phyloP scores from a whole-genome alignment of 2,797 vertebrate species.

The Microctenopoma steveboyesi region DNA sequence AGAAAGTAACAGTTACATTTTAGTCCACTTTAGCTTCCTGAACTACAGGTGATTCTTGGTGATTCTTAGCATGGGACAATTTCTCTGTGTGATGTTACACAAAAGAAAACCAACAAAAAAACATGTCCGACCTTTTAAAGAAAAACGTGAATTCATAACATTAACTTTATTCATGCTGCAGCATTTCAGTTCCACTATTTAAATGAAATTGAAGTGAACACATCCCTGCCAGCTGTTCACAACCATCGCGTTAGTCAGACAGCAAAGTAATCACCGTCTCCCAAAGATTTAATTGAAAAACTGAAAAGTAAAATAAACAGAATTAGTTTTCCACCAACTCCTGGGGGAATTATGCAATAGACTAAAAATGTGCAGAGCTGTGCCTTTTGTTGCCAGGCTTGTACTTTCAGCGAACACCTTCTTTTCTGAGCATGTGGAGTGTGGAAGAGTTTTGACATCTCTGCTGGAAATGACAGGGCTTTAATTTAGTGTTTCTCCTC shows the following conservation, averaged over 20 bases:
- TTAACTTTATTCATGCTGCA: not conserved
- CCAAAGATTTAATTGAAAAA: slow-evolving; percentile 54
- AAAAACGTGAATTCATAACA: not conserved
- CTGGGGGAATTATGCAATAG: slow-evolving; percentile 38
- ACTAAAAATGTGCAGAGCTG: slow-evolving; percentile 39
- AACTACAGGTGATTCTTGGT: slow-evolving; percentile 38
- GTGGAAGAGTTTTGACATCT: slow-evolving; percentile 20
- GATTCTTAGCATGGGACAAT: not conserved
- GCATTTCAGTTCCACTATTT: not conserved
- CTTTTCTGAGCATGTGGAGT: slow-evolving; percentile 27
- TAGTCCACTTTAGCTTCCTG: slow-evolving; percentile 27
- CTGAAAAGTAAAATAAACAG: slow-evolving; percentile 56
- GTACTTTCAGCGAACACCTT: slow-evolving; percentile 4
- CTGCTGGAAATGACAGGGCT: slow-evolving; percentile 42
- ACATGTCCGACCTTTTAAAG: not conserved
- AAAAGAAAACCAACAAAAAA: not conserved
- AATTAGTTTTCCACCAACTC: slow-evolving; percentile 52
- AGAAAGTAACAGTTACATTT: slow-evolving; percentile 45
- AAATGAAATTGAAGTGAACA: slow-evolving; percentile 12
- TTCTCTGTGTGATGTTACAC: not conserved
- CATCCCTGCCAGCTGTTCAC: not conserved
- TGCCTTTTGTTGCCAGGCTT: slow-evolving; percentile 36
- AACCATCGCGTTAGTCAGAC: slow-evolving; percentile 22
- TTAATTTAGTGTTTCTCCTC: slow-evolving; percentile 24
- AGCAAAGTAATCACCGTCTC: slow-evolving; percentile 45